These are phyloP conservation scores for Reticulitermes lucifugus DNA, from an alignment of 2,888 invertebrate species.

Conservation along the genomic window DNA sequence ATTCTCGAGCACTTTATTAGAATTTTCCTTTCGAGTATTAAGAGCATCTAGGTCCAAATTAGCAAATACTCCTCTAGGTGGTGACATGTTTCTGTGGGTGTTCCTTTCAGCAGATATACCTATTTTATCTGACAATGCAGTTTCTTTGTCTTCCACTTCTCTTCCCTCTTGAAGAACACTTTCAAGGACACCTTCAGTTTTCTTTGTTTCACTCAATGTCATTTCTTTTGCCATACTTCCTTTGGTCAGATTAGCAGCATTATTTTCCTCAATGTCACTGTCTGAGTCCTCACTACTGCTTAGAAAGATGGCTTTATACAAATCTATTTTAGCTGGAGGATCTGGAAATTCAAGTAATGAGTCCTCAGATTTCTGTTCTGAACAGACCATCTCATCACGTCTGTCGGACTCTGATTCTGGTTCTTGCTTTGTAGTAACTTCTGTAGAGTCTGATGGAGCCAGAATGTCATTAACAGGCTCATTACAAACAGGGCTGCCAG, in stretches of 20 bases:
- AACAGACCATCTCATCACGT: neutral
- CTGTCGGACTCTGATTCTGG: neutral
- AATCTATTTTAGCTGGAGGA: constrained; percentile 75
- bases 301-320: constrained; percentile 91
- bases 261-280: constrained; percentile 67
- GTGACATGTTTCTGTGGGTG: constrained; percentile 71
- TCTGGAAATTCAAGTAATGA: constrained; percentile 56
- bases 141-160: neutral
- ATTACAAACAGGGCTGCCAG: neutral
- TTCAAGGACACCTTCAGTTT: neutral
- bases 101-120: neutral
- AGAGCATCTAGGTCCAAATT: constrained; percentile 70
- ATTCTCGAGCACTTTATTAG: neutral
- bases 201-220: neutral
- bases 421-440: neutral
- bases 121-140: neutral
- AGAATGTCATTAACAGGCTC: neutral
- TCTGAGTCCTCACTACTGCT: constrained; percentile 76
- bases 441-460: neutral
- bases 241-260: neutral
- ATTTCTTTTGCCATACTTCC: neutral
- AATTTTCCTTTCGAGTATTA: neutral
- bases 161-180: neutral
- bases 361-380: constrained; percentile 13
- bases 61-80: constrained; percentile 79